These are phyloP conservation scores for Paracanthobrama guichenoti DNA, from an alignment of 2,113 vertebrate species.

Conservation along the genomic window DNA sequence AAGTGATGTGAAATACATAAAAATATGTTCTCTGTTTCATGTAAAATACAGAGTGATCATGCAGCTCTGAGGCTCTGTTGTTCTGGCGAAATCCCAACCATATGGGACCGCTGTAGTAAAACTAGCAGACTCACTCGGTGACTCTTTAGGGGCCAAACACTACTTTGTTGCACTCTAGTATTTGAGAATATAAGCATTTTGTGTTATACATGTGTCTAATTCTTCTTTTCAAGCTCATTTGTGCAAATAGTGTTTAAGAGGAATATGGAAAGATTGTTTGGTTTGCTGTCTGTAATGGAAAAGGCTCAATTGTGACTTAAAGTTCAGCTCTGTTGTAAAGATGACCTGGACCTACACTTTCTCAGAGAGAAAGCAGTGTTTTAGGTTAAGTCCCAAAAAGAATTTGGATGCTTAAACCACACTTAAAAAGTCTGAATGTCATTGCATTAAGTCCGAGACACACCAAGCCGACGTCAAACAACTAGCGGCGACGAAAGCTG, in stretches of 20 bases:
- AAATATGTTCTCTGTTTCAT: slow-evolving; percentile 17
- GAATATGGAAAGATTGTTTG: background rate
- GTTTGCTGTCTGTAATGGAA: background rate
- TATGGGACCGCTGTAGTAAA: slow-evolving; percentile 27
- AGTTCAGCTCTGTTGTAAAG: background rate
- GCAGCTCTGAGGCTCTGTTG: slow-evolving; percentile 11
- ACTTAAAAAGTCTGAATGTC: too few species aligned
- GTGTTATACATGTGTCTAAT: background rate
- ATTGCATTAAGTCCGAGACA: too few species aligned
- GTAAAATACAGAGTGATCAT: background rate
- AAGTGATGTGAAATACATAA: background rate
- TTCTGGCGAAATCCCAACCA: slow-evolving; percentile 15
- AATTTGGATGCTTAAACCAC: too few species aligned
- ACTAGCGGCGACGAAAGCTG: too few species aligned
- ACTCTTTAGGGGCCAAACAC: background rate
- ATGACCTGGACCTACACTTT: too few species aligned
- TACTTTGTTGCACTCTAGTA: background rate
- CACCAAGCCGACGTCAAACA: too few species aligned
- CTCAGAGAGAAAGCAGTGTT: too few species aligned
- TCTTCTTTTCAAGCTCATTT: background rate
- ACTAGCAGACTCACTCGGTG: slow-evolving; percentile 1
- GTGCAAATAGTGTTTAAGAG: background rate
- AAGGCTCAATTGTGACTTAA: background rate
- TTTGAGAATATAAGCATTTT: background rate
- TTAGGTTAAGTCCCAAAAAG: too few species aligned